These are phyloP conservation scores for Bugulina stolonifera DNA, from an alignment of 2,888 invertebrate species.

Conservation along the genomic window DNA sequence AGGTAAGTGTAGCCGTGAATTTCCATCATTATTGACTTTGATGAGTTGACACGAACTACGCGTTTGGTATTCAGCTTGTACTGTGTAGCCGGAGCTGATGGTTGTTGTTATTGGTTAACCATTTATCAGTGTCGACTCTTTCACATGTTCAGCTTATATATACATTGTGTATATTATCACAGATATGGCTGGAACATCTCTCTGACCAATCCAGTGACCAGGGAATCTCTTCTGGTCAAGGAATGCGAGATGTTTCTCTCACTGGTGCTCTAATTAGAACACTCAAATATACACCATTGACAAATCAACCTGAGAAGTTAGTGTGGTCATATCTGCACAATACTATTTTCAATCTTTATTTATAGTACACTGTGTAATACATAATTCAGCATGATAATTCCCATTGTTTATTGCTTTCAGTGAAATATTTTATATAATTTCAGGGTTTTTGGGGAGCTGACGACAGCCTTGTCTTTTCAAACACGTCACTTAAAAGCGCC, in stretches of 20 bases:
- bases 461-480: not conserved
- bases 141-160: too few relatives aligned
- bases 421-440: not conserved
- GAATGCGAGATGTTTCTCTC: not conserved
- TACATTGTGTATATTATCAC: too few relatives aligned
- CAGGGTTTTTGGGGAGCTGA: conserved; percentile 17
- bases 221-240: not conserved
- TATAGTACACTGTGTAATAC: too few relatives aligned
- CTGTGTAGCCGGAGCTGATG: too few relatives aligned
- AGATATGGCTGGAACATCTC: conserved; percentile 18
- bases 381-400: not conserved
- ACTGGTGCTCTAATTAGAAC: not conserved
- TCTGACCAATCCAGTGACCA: not conserved
- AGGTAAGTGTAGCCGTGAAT: too few relatives aligned
- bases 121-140: too few relatives aligned
- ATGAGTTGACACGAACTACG: too few relatives aligned
- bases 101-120: too few relatives aligned
- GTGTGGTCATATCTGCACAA: not conserved
- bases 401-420: not conserved
- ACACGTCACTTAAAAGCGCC: not conserved
- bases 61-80: too few relatives aligned
- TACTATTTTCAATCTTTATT: too few relatives aligned
- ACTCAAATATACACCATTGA: not conserved
- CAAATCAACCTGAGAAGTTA: not conserved
- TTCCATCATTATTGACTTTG: too few relatives aligned